phyloP scores from a whole-genome alignment of 2,113 vertebrate genomes.

The Dromiciops gliroides region DNA sequence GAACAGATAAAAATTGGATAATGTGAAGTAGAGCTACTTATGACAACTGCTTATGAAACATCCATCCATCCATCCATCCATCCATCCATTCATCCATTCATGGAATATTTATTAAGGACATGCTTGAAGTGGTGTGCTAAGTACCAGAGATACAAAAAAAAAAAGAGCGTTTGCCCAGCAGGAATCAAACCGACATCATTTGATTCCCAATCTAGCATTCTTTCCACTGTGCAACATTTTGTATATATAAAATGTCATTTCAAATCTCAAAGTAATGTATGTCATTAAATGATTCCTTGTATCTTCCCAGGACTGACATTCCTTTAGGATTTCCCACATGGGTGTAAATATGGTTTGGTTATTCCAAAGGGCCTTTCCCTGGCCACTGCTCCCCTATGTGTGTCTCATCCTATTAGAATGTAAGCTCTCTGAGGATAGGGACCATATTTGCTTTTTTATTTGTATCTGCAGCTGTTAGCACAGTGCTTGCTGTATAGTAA shows the following conservation, averaged over 20 bases:
- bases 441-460: background rate
- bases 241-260: background rate
- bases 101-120: too few relatives aligned
- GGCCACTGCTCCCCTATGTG: background rate
- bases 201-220: background rate
- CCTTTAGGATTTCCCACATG: background rate
- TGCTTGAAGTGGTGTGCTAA: too few relatives aligned
- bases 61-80: background rate
- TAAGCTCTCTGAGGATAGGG: background rate
- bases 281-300: background rate
- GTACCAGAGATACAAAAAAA: background rate
- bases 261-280: background rate
- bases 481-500: background rate
- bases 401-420: background rate
- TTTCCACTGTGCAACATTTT: background rate
- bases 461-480: background rate
- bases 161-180: background rate
- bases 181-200: background rate
- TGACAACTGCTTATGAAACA: background rate
- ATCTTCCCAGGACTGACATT: slow-evolving; percentile 87
- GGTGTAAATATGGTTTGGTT: background rate
- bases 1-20: background rate
- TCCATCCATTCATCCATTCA: too few relatives aligned
- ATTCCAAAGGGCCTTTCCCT: background rate
- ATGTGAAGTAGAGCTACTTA: background rate